Conservation (phyloP, 2,888 invertebrate genomes). For the Torymus auratus region DNA sequence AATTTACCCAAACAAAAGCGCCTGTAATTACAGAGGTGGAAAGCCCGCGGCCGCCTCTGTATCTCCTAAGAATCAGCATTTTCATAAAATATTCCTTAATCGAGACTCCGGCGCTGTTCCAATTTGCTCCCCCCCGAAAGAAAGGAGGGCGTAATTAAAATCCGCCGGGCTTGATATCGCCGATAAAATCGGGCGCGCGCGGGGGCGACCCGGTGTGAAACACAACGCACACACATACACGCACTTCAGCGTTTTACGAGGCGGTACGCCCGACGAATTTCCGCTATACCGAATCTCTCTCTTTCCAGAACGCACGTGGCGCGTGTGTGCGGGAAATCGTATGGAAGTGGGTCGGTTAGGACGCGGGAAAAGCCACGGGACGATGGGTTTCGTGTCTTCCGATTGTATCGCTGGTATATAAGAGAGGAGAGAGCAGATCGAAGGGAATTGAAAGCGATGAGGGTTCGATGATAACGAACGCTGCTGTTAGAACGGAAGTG, state of each 20-base stretch:
- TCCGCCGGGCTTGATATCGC: constrained; percentile 14
- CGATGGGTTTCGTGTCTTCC: constrained; percentile 18
- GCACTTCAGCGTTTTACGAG: constrained; percentile 29
- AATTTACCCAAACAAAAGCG: constrained; percentile 30
- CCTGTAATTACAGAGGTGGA: constrained; percentile 32
- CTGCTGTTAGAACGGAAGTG: too few relatives aligned
- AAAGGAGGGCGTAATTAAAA: constrained; percentile 41
- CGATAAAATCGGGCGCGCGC: constrained; percentile 38
- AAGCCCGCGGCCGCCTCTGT: not conserved
- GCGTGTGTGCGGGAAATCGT: constrained; percentile 5
- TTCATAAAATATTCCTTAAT: constrained; percentile 48
- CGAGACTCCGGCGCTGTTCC: not conserved
- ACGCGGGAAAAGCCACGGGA: not conserved
- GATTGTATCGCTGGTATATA: constrained; percentile 16
- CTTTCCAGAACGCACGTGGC: too few relatives aligned
- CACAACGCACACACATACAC: too few relatives aligned
- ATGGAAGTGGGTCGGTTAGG: constrained; percentile 36
- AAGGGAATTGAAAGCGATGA: too few relatives aligned
- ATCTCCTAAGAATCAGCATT: not conserved
- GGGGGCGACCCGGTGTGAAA: constrained; percentile 16
- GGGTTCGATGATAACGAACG: too few relatives aligned
- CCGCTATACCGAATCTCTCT: not conserved
- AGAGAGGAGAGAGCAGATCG: too few relatives aligned
- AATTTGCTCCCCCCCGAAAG: not conserved
- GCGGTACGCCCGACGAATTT: constrained; percentile 33